Evolutionary conservation across 2,888 invertebrate species (phyloP), one percentile per base, ranked within the genome.

Genomic region (Hyposoter dolosus): DNA sequence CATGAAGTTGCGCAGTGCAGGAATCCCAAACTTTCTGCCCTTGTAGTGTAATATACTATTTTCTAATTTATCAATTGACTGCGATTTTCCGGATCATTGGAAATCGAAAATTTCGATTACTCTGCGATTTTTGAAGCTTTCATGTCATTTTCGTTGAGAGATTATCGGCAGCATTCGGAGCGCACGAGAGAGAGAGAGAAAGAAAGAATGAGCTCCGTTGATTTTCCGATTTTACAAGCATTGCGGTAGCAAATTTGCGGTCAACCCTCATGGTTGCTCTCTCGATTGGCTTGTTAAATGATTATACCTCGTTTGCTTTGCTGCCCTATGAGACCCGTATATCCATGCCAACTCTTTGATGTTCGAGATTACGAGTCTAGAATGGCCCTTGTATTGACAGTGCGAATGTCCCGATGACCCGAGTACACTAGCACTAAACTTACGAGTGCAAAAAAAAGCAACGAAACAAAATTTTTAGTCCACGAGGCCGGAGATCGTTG

Each of bases 201-300:
- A 28, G 28, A 28, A 3, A 28, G 28, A 28, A 28, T 1, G 28
- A 15, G n/a, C n/a, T 56, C 28, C 50, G 35, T 28, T 47, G 23
- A 45, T 32, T 77, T 72, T 66, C 40, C 60, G n/a, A 40, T 74
- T 82, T 45, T 56, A 74, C 23, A 28, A 77, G 66, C 32, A n/a
- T 43, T 60, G 60, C 32, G 35, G 65, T 76, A 10, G 45, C 69
- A 65, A 82, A 74, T 82, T 72, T 82, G 84, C 79, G 80, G 85
- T 84, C 82, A 78, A 84, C 90, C 89, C 88, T 90, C 88, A 79
- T 87, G 86, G 88, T 80, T 84, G 84, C 84, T 89, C 85, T 88
- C 88, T 89, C 90, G 89, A 91, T 92, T 92, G 89, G 79, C 92
- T 90, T 85, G 90, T 92, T 92, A 92, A 90, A 80, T 82, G 89